Evolutionary conservation across 2,888 invertebrate species (phyloP), one percentile per base, ranked within the genome.

Genomic region (Brassicogethes aeneus): DNA sequence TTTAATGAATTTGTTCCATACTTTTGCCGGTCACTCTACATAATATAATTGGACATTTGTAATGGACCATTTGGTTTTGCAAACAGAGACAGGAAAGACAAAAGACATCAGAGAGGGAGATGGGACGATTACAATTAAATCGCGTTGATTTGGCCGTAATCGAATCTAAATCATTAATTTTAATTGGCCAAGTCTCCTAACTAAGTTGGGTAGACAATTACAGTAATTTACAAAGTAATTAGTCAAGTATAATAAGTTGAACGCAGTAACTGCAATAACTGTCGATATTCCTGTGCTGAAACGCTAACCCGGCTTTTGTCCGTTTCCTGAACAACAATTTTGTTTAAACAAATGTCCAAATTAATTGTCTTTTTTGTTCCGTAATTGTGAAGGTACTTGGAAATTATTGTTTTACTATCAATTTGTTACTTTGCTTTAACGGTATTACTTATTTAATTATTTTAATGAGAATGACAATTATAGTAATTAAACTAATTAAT

Each of bases 121-220:
- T 23, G 23, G 23, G 10, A 10, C 10, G 43, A 49, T 51, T 51
- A 51, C 53, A 53, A 56, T 52, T 56, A 56, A 54, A 54, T 47
- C 48, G 45, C 48, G 53, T 54, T 52, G 54, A 53, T 53, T 55
- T 52, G 51, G 51, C 50, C 49, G 55, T 55, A 57, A 59, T 57
- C 53, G 57, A 57, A 57, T 51, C 56, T 51, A 42, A 48, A 46
- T 59, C 59, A 60, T 59, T 60, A 60, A 57, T 57, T 60, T 59
- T 60, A 60, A 60, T 60, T 60, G 60, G 57, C 50, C 49, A 52
- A 57, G 52, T 54, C 54, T 51, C 47, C 52, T 51, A 53, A 47
- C 54, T 49, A 49, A 51, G 51, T 56, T 52, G 50, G 50, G 47
- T 46, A 53, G 51, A 53, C 54, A 58, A 57, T 58, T 57, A 58